Base-by-base conservation (phyloP, 2,888 invertebrate genomes). In the Amphipyra tragopoginis region DNA sequence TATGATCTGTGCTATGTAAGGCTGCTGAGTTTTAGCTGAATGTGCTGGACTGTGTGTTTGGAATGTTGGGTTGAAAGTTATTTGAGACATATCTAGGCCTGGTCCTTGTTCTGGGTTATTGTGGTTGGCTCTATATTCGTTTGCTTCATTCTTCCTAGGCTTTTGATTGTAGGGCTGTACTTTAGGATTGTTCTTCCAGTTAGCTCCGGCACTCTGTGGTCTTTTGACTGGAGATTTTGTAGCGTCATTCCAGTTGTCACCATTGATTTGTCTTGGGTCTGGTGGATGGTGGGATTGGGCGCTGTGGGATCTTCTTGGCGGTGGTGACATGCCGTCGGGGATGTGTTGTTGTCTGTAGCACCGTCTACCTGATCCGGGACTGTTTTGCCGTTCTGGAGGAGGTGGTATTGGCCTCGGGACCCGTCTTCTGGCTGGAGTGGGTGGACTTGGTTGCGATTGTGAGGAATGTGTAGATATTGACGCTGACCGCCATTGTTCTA, bases 401-500 rank as follows among this genome's bases (percentile, higher is more conserved):
- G 81, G 85, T 5, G 92, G 92, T 45, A 88, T 78, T 0, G 92
- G 87, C 48, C 91, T 71, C 2, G 88, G 82, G 40, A 89, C 80
- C 15, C 93, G 86, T 70, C 93, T 81, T 56, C 93, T 81, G 1
- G 90, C 91, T 0, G 93, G 92, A 0, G 94, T 92, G 0, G 92
- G 90, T 0, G 93, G 93, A 66, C 91, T 90, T 7, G 92, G 85
- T 65, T 91, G 88, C 8, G 90, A 86, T 65, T 80, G 82, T 10
- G 89, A 90, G 34, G 93, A 92, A 65, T 92, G 90, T 36, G 88
- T 87, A 71, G 95, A 95, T 61, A 95, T 90, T 65, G 97, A 97
- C 3, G 97, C 96, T 38, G 97, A 96, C 78, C 97, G 97, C 97
- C 97, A 97, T 84, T 97, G 96, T 69, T 96, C 96, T 66, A 97